These are phyloP conservation scores for Cancer borealis DNA, from an alignment of 2,888 invertebrate species.

Conservation along the genomic window DNA sequence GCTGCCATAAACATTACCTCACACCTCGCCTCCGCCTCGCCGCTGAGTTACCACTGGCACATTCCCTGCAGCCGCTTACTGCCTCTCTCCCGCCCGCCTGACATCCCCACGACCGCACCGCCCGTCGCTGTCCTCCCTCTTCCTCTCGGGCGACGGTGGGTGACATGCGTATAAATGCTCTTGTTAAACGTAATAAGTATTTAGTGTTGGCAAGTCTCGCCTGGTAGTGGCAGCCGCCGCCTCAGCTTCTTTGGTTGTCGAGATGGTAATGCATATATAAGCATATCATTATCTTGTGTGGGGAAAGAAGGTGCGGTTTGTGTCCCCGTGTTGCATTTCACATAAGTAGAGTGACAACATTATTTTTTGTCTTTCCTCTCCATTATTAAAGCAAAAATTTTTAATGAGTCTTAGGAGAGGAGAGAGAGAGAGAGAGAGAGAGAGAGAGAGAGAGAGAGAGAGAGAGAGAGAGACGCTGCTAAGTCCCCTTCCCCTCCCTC, in stretches of 20 bases:
- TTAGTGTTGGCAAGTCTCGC: neutral
- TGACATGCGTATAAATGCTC: constrained; percentile 28
- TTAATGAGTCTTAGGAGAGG: neutral
- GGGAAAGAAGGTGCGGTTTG: neutral
- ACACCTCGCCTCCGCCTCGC: neutral
- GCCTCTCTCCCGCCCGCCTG: neutral
- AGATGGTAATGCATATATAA: neutral
- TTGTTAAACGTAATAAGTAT: constrained; percentile 30
- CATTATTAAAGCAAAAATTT: neutral
- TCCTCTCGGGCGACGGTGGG: neutral
- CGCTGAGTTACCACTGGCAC: constrained; percentile 4
- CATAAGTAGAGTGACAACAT: neutral
- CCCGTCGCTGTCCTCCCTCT: neutral
- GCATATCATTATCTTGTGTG: neutral
- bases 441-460: too few relatives aligned
- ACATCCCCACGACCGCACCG: neutral
- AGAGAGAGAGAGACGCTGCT: neutral
- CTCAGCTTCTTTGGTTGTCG: constrained; percentile 1
- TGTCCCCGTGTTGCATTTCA: neutral
- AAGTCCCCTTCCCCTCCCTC: neutral
- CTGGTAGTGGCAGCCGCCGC: neutral
- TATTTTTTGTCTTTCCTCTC: neutral
- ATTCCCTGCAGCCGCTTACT: neutral
- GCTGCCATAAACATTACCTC: constrained; percentile 5
- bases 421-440: too few relatives aligned